Evolutionary conservation across 1,140 invertebrate species (phyloP), one percentile per base, ranked within the genome.

Genomic region (Fopius arisanus): DNA sequence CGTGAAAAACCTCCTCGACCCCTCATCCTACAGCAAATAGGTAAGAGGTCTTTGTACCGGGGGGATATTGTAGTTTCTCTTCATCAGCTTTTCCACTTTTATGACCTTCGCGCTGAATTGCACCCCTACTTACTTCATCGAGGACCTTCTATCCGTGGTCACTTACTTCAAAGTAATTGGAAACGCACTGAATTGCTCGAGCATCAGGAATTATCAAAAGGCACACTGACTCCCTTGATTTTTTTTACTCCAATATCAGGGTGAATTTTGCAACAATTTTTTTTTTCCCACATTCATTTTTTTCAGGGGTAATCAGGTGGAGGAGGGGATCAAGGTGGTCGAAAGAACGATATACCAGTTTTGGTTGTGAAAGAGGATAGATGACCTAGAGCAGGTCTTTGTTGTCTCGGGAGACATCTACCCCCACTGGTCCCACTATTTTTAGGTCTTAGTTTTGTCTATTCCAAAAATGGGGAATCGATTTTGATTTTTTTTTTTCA

Each of bases 71-170:
- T 16, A 41, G 14, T 29, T 68, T 67, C 14, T 43, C 40, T 29
- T 68, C 40, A 68, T 68, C 43, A 14, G 26, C 28, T 54, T 69
- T 28, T 48, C 16, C 43, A 16, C 14, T 48, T 48, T 65, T 33
- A 65, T 33, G 31, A 70, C 67, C 67, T 70, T 70, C 67, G 29
- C 16, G 43, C 43, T 70, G 31, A 70, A 70, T 70, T 70, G 59
- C 67, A 54, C 43, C n/a, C 29, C 67, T 70, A 33, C 31, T 70
- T 70, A 23, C 3, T 0, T 51, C 26, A 69, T 69, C 28, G 40
- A 29, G 40, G 21, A 21, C n/a, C 62, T 29, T 3, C 7, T 5
- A 26, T 19, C 54, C 54, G n/a, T n/a, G n/a, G n/a, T 37, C 33
- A 6, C 12, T 37, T 4, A 37, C 33, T 37, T 37, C 33, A 12